phyloP scores from a whole-genome alignment of 2,888 invertebrate genomes.

The Caradrina clavipalpis region DNA sequence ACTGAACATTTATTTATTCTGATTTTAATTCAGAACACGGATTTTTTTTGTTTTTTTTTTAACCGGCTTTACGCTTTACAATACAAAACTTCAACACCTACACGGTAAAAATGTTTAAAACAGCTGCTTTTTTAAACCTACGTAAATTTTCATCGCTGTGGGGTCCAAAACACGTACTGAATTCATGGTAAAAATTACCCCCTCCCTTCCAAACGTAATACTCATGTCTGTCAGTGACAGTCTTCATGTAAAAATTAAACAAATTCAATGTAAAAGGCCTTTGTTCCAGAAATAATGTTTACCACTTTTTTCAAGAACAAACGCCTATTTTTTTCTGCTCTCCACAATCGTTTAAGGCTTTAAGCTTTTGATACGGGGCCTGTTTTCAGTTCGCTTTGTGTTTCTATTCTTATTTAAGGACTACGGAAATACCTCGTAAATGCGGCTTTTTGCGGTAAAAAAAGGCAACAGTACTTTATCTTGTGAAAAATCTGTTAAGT shows the following conservation, averaged over 20 bases:
- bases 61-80: too few relatives aligned
- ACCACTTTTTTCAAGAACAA: slow-evolving; percentile 24
- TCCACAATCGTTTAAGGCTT: slow-evolving; percentile 48
- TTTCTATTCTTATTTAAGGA: slow-evolving; percentile 41
- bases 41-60: too few relatives aligned
- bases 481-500: neutral
- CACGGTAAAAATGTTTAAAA: too few relatives aligned
- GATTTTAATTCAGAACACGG: too few relatives aligned
- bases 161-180: too few relatives aligned
- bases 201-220: too few relatives aligned
- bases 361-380: slow-evolving; percentile 48
- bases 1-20: too few relatives aligned
- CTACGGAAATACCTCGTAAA: slow-evolving; percentile 36
- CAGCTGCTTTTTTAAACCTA: slow-evolving; percentile 1
- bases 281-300: slow-evolving; percentile 36
- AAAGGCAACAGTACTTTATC: slow-evolving; percentile 16
- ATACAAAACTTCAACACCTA: too few relatives aligned
- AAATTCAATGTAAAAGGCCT: slow-evolving; percentile 28
- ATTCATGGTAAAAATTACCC: too few relatives aligned
- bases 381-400: slow-evolving; percentile 49
- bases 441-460: slow-evolving; percentile 14
- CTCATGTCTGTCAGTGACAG: slow-evolving; percentile 14
- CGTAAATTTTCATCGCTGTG: too few relatives aligned
- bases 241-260: slow-evolving; percentile 27
- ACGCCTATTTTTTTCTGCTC: slow-evolving; percentile 32